These are phyloP conservation scores for Psilanteris sp. DNA, from an alignment of 1,140 invertebrate genomes.

Conservation along the genomic window DNA sequence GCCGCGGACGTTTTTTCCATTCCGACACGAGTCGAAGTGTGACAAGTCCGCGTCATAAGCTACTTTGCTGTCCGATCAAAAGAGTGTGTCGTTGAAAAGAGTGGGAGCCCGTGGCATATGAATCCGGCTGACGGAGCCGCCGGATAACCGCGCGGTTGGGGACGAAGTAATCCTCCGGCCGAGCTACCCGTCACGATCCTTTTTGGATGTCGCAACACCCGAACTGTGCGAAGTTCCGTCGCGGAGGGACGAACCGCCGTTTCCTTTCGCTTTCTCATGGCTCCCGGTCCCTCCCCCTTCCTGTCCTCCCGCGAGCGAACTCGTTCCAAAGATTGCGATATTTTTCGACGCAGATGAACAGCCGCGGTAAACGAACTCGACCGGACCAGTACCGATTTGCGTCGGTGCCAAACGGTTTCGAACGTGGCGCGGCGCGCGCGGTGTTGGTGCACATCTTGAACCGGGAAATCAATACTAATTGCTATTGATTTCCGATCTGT, in stretches of 20 bases:
- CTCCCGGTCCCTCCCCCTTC: background rate
- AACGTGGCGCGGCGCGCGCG: conserved; percentile 2
- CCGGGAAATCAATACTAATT: conserved; percentile 44
- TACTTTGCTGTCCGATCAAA: conserved; percentile 51
- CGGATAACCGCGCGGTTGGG: conserved; percentile 42
- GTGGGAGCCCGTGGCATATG: conserved; percentile 5
- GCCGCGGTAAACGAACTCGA: conserved; percentile 22
- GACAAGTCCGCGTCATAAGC: conserved; percentile 48
- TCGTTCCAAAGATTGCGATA: background rate
- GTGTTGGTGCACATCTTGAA: conserved; percentile 18
- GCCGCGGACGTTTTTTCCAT: conserved; percentile 10
- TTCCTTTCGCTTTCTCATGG: conserved; percentile 37
- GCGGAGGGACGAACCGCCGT: conserved; percentile 6
- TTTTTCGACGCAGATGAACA: background rate
- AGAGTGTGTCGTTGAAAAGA: conserved; percentile 14
- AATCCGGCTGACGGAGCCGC: background rate
- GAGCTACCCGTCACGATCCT: conserved; percentile 66
- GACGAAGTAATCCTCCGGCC: conserved; percentile 66
- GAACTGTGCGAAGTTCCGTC: conserved; percentile 1
- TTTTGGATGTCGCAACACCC: conserved; percentile 63
- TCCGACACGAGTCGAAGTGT: conserved; percentile 20
- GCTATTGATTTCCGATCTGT: conserved; percentile 49
- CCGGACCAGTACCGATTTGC: no score
- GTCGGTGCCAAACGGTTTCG: conserved; percentile 19
- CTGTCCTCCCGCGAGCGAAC: background rate